These are phyloP conservation scores for Neuroscelio doddi DNA, from an alignment of 2,888 invertebrate species.

Conservation along the genomic window DNA sequence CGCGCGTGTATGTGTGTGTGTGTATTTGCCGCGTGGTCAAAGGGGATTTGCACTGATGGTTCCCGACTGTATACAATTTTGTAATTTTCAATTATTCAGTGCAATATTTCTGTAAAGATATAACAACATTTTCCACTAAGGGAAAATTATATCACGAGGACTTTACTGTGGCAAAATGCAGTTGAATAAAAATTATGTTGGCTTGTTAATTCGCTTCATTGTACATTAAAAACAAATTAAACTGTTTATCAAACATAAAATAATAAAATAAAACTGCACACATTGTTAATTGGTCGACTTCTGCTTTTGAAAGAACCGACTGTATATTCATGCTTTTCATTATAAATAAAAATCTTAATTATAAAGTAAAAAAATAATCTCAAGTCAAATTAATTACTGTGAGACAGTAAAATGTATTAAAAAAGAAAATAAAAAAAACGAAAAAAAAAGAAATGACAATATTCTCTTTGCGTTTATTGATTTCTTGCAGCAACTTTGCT, in stretches of 20 bases:
- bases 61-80: conserved; percentile 38
- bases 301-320: not conserved
- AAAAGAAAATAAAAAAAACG: too few species aligned
- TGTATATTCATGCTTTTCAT: too few species aligned
- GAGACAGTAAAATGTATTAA: too few species aligned
- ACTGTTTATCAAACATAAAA: too few species aligned
- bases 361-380: too few species aligned
- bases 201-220: conserved; percentile 1
- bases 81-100: conserved; percentile 45
- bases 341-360: too few species aligned
- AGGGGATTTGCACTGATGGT: conserved; percentile 43
- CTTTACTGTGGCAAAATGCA: too few species aligned
- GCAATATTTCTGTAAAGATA: conserved; percentile 31
- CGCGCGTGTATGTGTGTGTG: conserved; percentile 29
- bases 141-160: conserved; percentile 28
- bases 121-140: conserved; percentile 29
- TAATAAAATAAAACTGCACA: not conserved
- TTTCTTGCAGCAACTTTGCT: too few species aligned
- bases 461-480: too few species aligned
- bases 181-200: too few species aligned
- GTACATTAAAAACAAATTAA: not conserved
- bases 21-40: conserved; percentile 48
- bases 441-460: too few species aligned
- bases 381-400: too few species aligned
- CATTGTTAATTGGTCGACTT: not conserved